A percentile compares a stretch with the other conserved stretches of the same genome.
These are phyloP conservation scores for Pogonus chalceus DNA, from an alignment of 1,140 invertebrate genomes.

Conservation along the genomic window DNA sequence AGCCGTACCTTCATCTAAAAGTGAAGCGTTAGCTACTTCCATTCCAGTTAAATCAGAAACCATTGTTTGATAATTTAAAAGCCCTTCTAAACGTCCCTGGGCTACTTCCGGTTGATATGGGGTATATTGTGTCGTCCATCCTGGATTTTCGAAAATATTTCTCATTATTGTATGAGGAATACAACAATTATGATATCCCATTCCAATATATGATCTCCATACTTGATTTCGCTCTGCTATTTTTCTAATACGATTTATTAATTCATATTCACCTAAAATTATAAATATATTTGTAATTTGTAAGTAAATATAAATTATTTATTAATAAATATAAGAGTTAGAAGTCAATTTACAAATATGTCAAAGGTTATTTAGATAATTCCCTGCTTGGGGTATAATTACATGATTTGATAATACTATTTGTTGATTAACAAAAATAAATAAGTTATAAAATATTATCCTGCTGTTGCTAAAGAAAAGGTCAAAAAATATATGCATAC, in stretches of 20 bases:
- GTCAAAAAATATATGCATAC: too few relatives aligned
- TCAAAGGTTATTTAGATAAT: background rate
- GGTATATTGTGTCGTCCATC: slow-evolving; percentile 90
- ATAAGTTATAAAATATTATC: too few relatives aligned
- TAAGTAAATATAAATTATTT: slow-evolving; percentile 6
- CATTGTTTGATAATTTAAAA: slow-evolving; percentile 98
- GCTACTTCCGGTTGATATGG: slow-evolving; percentile 91
- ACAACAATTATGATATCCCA: slow-evolving; percentile 97
- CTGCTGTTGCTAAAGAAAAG: too few relatives aligned
- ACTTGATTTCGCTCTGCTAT: slow-evolving; percentile 84
- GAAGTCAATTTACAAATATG: background rate
- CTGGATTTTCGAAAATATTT: slow-evolving; percentile 98
- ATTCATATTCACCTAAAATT: slow-evolving; percentile 76
- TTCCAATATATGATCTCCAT: slow-evolving; percentile 95
- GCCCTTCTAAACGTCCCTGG: slow-evolving; percentile 88
- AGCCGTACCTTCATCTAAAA: slow-evolving; percentile 95
- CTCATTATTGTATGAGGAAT: slow-evolving; percentile 91
- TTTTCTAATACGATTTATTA: slow-evolving; percentile 66
- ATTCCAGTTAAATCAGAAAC: slow-evolving; percentile 90
- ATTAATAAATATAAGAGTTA: background rate
- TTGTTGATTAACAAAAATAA: too few relatives aligned
- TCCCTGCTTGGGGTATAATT: background rate
- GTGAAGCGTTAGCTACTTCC: slow-evolving; percentile 90
- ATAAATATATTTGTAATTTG: slow-evolving; percentile 1
- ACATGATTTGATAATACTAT: background rate